Conservation (phyloP, 1,140 invertebrate genomes). For the Drosophila mojavensis region DNA sequence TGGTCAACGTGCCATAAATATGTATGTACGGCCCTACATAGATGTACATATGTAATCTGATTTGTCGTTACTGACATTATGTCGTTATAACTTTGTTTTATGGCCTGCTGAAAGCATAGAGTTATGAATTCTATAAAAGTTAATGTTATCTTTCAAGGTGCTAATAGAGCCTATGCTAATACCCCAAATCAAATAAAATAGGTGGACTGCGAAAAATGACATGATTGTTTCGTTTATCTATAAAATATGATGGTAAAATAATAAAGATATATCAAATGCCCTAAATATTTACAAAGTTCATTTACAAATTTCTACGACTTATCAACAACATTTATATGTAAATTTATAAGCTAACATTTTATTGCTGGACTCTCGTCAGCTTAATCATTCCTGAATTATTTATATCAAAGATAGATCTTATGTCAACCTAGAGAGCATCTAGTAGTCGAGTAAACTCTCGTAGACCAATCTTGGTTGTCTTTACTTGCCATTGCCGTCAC, state of each 20-base stretch:
- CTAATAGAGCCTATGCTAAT: conserved; percentile 7
- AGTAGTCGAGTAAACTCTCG: neutral
- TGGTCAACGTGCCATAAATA: conserved; percentile 10
- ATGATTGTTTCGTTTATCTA: neutral
- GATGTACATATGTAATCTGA: conserved; percentile 23
- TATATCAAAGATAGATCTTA: no score
- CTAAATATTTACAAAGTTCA: neutral
- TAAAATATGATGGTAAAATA: no score
- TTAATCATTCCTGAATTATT: no score
- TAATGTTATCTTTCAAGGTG: conserved; percentile 34
- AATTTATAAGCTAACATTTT: no score
- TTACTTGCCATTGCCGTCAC: neutral
- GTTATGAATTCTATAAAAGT: conserved; percentile 1
- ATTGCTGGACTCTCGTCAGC: no score
- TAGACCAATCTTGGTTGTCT: neutral
- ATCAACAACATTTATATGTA: no score
- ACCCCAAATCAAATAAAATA: neutral
- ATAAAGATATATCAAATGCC: neutral
- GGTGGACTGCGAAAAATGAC: neutral
- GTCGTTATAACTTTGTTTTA: conserved; percentile 13
- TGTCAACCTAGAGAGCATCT: neutral
- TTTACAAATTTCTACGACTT: no score
- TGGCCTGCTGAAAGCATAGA: conserved; percentile 2
- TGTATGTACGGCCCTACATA: neutral
- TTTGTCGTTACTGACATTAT: conserved; percentile 11